Evolutionary conservation across 2,888 invertebrate species (phyloP).

Genomic region (Oscheius sp.): DNA sequence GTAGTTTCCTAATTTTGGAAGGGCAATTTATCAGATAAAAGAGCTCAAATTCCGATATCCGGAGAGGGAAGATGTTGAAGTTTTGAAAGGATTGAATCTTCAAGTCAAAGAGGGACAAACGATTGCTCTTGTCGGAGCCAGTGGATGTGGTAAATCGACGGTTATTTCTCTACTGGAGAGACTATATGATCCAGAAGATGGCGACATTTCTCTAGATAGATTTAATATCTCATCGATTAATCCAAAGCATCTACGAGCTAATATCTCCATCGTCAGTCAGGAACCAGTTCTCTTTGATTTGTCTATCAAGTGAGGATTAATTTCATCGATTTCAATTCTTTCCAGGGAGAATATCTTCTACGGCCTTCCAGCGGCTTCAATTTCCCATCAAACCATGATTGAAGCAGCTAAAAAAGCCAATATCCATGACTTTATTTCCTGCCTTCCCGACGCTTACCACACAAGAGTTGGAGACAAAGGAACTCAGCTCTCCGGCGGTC

Average conservation of each 20-base stretch:
- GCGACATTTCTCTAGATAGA: constrained; percentile 74
- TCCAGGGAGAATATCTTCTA: constrained; percentile 65
- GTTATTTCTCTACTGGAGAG: constrained; percentile 76
- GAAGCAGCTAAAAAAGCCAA: constrained; percentile 71
- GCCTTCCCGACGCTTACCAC: constrained; percentile 71
- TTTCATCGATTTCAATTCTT: background rate
- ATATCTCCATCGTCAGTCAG: constrained; percentile 71
- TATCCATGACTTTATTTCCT: constrained; percentile 71
- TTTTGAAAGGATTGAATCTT: constrained; percentile 36
- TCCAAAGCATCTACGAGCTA: constrained; percentile 68
- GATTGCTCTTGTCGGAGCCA: constrained; percentile 71
- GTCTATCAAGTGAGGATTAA: constrained; percentile 66
- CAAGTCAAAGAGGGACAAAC: constrained; percentile 38
- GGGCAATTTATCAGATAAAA: constrained; percentile 38
- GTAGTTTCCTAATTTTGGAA: too few relatives aligned
- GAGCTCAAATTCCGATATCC: constrained; percentile 70
- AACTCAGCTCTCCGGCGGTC: constrained; percentile 72
- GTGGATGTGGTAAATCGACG: constrained; percentile 72
- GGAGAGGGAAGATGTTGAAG: constrained; percentile 63
- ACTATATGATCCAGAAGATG: constrained; percentile 82
- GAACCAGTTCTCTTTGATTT: constrained; percentile 72
- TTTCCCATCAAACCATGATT: constrained; percentile 68
- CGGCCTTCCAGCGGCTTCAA: constrained; percentile 55
- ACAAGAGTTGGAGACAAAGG: constrained; percentile 72
- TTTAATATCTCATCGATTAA: constrained; percentile 63